A percentile compares a stretch with the other conserved stretches of the same genome.
Conservation (phyloP, 2,797 vertebrate genomes). For the Danionella dracula region DNA sequence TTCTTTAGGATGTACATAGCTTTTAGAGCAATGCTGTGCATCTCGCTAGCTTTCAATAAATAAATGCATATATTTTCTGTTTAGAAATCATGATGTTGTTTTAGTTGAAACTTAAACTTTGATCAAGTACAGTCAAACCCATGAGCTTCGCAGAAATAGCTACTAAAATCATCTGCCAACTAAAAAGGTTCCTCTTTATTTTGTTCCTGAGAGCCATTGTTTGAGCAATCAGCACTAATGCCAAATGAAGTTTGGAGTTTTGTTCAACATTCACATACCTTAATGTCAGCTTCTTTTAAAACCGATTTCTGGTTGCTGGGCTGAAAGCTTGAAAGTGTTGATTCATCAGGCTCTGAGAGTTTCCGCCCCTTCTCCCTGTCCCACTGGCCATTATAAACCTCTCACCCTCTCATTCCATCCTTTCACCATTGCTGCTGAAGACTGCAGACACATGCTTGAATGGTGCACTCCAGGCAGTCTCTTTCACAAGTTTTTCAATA, state of each 20-base stretch:
- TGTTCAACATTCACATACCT: conserved; percentile 23
- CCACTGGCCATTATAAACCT: conserved; percentile 36
- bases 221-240: conserved; percentile 55
- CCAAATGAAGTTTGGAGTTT: conserved; percentile 53
- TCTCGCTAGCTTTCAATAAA: no score
- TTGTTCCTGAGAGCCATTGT: conserved; percentile 46
- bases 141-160: no score
- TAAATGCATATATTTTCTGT: no score
- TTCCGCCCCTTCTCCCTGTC: conserved; percentile 6
- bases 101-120: no score
- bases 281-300: conserved; percentile 39
- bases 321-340: conserved; percentile 44
- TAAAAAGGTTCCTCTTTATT: conserved; percentile 23
- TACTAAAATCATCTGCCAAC: no score
- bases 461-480: not conserved
- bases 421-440: not conserved
- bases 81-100: no score
- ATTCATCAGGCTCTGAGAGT: conserved; percentile 34
- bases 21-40: no score
- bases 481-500: not conserved
- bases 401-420: not conserved
- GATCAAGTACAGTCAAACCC: no score
- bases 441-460: not conserved
- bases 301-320: conserved; percentile 42
- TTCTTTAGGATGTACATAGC: no score